phyloP scores from a whole-genome alignment of 2,113 vertebrate species.

The Ivindomyrus marchei region DNA sequence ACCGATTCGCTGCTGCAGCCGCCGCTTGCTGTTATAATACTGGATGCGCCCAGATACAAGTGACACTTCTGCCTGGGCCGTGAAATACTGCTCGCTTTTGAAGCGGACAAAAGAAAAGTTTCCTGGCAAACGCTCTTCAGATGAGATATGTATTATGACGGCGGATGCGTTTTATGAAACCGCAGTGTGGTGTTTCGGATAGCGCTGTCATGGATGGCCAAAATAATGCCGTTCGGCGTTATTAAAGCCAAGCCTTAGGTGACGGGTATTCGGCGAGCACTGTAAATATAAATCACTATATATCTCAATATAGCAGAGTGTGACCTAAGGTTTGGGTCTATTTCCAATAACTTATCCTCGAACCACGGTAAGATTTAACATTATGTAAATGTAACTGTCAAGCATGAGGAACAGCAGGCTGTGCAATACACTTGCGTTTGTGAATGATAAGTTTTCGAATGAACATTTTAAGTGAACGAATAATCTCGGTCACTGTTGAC shows the following conservation, averaged over 20 bases:
- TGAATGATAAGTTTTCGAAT: not conserved
- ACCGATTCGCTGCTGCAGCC: not conserved
- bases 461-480: not conserved
- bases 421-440: not conserved
- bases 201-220: not conserved
- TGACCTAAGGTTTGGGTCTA: not conserved
- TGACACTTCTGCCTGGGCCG: not conserved
- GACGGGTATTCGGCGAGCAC: not conserved
- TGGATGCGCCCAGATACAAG: not conserved
- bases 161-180: not conserved
- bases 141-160: not conserved
- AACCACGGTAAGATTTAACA: not conserved
- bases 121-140: not conserved
- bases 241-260: not conserved
- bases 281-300: not conserved
- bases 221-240: not conserved
- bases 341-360: not conserved
- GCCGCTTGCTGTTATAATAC: not conserved
- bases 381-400: not conserved
- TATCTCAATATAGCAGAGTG: not conserved
- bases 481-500: not conserved
- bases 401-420: not conserved
- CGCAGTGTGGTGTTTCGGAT: not conserved
- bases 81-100: not conserved
- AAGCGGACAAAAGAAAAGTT: not conserved